Conservation (phyloP, 2,888 invertebrate species). For the Eupithecia subfuscata region DNA sequence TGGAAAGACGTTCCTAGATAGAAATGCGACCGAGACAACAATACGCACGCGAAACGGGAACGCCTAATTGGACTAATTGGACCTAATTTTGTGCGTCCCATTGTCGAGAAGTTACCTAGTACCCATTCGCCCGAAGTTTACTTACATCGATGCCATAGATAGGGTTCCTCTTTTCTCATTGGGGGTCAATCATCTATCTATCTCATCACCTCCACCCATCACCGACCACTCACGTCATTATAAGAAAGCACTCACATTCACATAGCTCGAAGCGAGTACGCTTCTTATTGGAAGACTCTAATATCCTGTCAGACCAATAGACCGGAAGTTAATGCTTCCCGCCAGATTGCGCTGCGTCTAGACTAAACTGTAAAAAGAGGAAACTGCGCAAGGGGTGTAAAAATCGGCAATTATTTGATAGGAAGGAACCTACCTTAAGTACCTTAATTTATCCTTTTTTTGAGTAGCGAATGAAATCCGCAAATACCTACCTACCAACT, state of each 20-base stretch:
- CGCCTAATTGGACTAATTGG: too few species aligned
- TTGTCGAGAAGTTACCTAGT: too few species aligned
- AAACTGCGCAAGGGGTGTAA: not conserved
- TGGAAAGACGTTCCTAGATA: too few species aligned
- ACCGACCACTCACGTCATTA: not conserved
- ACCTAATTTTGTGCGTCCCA: too few species aligned
- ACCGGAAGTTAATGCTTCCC: not conserved
- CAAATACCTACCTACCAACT: not conserved
- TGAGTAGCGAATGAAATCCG: not conserved
- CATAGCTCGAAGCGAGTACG: not conserved
- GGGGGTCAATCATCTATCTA: not conserved
- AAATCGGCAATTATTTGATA: not conserved
- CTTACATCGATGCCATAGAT: too few species aligned
- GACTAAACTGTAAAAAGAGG: not conserved
- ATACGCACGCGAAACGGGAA: too few species aligned
- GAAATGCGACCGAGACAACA: too few species aligned
- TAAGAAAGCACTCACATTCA: not conserved
- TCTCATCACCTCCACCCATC: too few species aligned
- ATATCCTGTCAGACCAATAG: not conserved
- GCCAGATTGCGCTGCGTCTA: not conserved
- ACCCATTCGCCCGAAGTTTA: too few species aligned
- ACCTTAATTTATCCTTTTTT: too few species aligned
- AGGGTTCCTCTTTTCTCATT: too few species aligned
- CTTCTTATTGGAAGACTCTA: not conserved
- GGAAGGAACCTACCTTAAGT: too few species aligned